Conservation (phyloP, 53 echinoderm and acorn worm genomes). For the Pentamera pediparva region DNA sequence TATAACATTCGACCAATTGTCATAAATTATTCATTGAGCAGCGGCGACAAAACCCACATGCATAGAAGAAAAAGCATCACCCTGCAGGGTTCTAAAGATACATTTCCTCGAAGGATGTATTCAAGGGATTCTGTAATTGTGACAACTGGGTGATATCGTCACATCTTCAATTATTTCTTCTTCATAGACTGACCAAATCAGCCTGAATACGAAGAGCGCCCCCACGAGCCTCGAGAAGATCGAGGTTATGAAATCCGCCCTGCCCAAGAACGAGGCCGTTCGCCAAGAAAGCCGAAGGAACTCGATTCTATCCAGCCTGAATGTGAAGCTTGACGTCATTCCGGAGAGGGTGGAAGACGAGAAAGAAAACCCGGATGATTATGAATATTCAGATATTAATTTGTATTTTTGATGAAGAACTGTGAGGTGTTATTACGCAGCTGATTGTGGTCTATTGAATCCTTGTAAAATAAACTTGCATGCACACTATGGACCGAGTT, state of each 20-base stretch:
- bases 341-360: slow-evolving; percentile 41
- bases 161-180: too few relatives aligned
- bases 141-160: too few relatives aligned
- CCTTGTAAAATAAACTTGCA: background rate
- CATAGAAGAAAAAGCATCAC: too few relatives aligned
- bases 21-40: too few relatives aligned
- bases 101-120: too few relatives aligned
- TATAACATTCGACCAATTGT: too few relatives aligned
- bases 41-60: too few relatives aligned
- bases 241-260: background rate
- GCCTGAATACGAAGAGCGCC: background rate
- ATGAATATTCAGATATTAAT: slow-evolving; percentile 51
- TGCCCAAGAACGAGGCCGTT: background rate
- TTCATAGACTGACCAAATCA: too few relatives aligned
- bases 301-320: slow-evolving; percentile 14
- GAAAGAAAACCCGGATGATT: slow-evolving; percentile 44
- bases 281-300: background rate
- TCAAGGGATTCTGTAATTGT: too few relatives aligned
- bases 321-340: slow-evolving; percentile 29
- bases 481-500: too few relatives aligned
- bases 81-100: too few relatives aligned
- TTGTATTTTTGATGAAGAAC: slow-evolving; percentile 38
- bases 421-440: too few relatives aligned
- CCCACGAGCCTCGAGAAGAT: slow-evolving; percentile 6
- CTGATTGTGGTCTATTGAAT: background rate